These are phyloP conservation scores for Coelinius sp. DNA, from an alignment of 2,888 invertebrate genomes.

Conservation along the genomic window DNA sequence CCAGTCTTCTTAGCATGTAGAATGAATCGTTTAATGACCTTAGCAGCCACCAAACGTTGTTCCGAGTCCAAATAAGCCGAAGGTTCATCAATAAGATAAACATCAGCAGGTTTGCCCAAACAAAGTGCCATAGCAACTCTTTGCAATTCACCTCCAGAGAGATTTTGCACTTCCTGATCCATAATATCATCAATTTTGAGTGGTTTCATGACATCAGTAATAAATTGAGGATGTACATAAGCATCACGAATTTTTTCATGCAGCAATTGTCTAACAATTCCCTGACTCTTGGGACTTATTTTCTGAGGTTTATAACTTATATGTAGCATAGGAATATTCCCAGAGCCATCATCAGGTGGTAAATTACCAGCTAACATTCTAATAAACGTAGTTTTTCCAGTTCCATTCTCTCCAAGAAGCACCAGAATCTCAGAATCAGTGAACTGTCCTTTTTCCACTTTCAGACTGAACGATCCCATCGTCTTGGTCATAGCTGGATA, in stretches of 20 bases:
- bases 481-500: conserved; percentile 94
- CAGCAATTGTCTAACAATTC: conserved; percentile 90
- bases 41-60: conserved; percentile 99
- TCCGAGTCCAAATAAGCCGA: conserved; percentile 99
- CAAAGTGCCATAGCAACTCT: conserved; percentile 96
- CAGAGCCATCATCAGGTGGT: conserved; percentile 87
- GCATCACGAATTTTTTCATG: conserved; percentile 98
- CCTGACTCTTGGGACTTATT: conserved; percentile 97
- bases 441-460: conserved; percentile 92
- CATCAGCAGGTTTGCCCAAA: conserved; percentile 98
- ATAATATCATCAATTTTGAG: conserved; percentile 97
- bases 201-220: conserved; percentile 99
- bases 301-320: conserved; percentile 99
- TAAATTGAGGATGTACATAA: conserved; percentile 97
- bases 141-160: conserved; percentile 99
- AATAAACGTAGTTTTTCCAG: conserved; percentile 99
- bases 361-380: conserved; percentile 97
- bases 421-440: conserved; percentile 99
- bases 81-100: conserved; percentile 98
- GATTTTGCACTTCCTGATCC: conserved; percentile 97
- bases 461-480: conserved; percentile 84
- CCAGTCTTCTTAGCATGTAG: conserved; percentile 99
- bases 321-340: conserved; percentile 89
- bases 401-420: conserved; percentile 96
- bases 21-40: conserved; percentile 98